These are phyloP conservation scores for Drosophila baimaii DNA, from an alignment of 1,140 invertebrate genomes.

Conservation along the genomic window DNA sequence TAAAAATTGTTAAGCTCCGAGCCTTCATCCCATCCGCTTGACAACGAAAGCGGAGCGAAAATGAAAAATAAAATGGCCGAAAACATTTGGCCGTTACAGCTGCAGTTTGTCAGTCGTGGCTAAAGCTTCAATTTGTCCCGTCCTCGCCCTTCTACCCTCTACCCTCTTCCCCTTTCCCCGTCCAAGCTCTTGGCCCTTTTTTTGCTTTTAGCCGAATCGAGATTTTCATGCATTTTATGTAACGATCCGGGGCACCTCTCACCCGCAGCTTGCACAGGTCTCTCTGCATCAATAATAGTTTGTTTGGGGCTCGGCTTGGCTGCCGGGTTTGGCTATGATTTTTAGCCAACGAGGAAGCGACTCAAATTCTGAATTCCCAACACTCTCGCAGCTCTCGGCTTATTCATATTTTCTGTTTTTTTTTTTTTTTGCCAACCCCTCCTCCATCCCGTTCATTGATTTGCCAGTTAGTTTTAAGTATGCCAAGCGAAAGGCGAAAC, in stretches of 20 bases:
- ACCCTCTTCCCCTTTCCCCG: background rate
- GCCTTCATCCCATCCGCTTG: conserved; percentile 62
- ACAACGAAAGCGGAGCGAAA: conserved; percentile 63
- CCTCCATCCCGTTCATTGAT: conserved; percentile 55
- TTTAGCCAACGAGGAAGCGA: conserved; percentile 41
- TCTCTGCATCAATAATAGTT: conserved; percentile 72
- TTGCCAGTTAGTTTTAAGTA: conserved; percentile 79
- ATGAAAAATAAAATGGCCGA: conserved; percentile 65
- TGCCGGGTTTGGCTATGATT: conserved; percentile 45
- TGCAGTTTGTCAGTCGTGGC: conserved; percentile 73
- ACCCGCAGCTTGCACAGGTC: conserved; percentile 14
- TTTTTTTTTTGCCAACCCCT: conserved; percentile 13
- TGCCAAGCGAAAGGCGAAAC: conserved; percentile 69
- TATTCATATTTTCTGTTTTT: conserved; percentile 82
- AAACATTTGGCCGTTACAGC: conserved; percentile 75
- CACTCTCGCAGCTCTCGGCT: conserved; percentile 34
- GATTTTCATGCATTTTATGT: conserved; percentile 80
- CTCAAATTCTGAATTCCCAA: conserved; percentile 46
- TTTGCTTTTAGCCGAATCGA: conserved; percentile 60
- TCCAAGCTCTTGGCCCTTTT: conserved; percentile 10
- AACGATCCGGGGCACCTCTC: conserved; percentile 48
- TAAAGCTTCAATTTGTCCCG: conserved; percentile 75
- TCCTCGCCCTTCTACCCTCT: conserved; percentile 33
- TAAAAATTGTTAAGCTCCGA: conserved; percentile 64
- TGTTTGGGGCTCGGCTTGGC: conserved; percentile 36